Percentiles rank a stretch among this genome's conserved stretches.
Conservation (phyloP, 2,797 vertebrate genomes). For the Brotula barbata region DNA sequence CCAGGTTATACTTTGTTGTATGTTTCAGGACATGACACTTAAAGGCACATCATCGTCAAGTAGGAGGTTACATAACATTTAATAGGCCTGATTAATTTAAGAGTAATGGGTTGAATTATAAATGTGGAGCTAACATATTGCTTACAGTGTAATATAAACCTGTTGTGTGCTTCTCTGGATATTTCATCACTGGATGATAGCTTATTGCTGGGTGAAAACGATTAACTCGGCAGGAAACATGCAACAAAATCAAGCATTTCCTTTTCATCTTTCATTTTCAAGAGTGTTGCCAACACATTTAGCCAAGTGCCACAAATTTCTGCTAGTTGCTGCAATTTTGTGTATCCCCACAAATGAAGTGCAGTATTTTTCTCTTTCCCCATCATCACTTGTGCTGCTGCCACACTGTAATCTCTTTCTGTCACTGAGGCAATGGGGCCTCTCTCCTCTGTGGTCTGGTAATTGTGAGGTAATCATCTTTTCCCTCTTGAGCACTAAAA, state of each 20-base stretch:
- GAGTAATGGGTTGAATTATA: too few species aligned
- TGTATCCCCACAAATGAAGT: conserved; percentile 49
- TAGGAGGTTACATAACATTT: too few species aligned
- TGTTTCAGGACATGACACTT: too few species aligned
- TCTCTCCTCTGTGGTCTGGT: conserved; percentile 67
- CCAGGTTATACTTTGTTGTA: too few species aligned
- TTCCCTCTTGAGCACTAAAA: conserved; percentile 70
- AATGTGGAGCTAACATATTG: neutral
- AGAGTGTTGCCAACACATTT: conserved; percentile 15
- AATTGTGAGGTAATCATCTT: conserved; percentile 77
- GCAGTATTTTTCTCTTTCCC: conserved; percentile 57
- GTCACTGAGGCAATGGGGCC: conserved; percentile 64
- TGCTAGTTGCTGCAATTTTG: conserved; percentile 54
- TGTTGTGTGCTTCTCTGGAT: conserved; percentile 19
- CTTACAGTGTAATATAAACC: conserved; percentile 10
- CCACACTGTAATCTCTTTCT: conserved; percentile 69
- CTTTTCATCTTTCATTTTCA: conserved; percentile 42
- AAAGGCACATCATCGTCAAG: too few species aligned
- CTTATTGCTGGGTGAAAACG: neutral
- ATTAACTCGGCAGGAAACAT: conserved; percentile 4
- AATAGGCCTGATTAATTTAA: too few species aligned
- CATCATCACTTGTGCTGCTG: conserved; percentile 59
- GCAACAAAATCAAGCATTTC: conserved; percentile 23
- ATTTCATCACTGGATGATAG: neutral
- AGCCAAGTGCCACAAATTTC: conserved; percentile 50